Base-by-base conservation (phyloP, 2,888 invertebrate genomes). In the Zhengitettix transpicula region DNA sequence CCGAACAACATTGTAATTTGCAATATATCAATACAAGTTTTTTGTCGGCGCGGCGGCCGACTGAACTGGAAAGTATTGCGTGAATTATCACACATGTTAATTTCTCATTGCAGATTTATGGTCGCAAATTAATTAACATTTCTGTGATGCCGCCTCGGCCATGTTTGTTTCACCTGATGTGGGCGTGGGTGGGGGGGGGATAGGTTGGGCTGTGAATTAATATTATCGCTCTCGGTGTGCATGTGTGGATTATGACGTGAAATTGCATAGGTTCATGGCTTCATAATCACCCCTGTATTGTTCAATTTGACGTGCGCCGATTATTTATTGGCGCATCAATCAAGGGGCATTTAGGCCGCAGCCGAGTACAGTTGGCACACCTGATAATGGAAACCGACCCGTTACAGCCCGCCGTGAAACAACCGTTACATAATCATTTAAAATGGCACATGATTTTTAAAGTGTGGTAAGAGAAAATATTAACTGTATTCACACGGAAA, bases 281-380 rank as follows among this genome's bases (percentile, higher is more conserved):
- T 59, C 57, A 58, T 61, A 61, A 61, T 61, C 58, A 61, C 59
- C 58, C 54, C 56, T 55, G 61, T 57, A 58, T 61, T 61, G 61
- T 61, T 55, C 61, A 61, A 61, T 61, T 61, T 61, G 61, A 61
- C 61, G 61, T 61, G 58, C 57, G 57, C 56, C 57, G 61, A 61
- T 61, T 61, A 61, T 61, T 61, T 61, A 61, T 61, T 61, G 61
- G 61, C 17, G 52, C 61, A 59, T 61, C 59, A 58, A 61, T 61
- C 61, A 61, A 40, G 56, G 40, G 56, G 47, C 61, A 52, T 58
- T 61, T 59, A 61, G 61, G 58, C 11, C 15, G 51, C 57, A 12
- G 51, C 15, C 28, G 51, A 14, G 17, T 15, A n/a, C 11, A 11
- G 9, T n/a, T 28, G 28, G 28, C 28, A 28, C 28, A 28, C 28